Conservation (phyloP, 2,888 invertebrate genomes). For the Agrotis puta region DNA sequence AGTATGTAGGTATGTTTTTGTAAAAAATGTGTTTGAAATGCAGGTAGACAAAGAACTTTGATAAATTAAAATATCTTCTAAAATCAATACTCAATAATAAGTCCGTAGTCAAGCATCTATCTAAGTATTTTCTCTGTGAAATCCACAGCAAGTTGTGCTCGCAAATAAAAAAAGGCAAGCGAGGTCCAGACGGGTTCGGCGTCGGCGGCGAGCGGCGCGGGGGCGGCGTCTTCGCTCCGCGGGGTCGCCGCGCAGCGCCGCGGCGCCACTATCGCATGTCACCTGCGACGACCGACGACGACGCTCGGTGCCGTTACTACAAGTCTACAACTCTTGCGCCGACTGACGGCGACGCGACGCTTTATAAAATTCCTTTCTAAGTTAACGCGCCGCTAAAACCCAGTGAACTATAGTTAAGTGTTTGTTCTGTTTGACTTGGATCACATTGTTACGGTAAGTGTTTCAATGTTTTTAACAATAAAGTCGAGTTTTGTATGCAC, state of each 20-base stretch:
- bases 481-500: slow-evolving; percentile 56
- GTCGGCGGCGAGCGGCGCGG: slow-evolving; percentile 67
- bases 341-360: slow-evolving; percentile 74
- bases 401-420: slow-evolving; percentile 37
- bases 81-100: neutral
- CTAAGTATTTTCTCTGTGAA: slow-evolving; percentile 15
- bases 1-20: no score
- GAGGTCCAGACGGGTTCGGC: slow-evolving; percentile 64
- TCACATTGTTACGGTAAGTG: slow-evolving; percentile 51
- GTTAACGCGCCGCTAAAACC: slow-evolving; percentile 25
- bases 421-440: slow-evolving; percentile 15
- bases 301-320: slow-evolving; percentile 68
- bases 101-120: neutral
- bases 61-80: neutral
- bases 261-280: slow-evolving; percentile 83
- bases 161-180: slow-evolving; percentile 48
- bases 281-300: slow-evolving; percentile 72
- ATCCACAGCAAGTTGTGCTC: slow-evolving; percentile 16
- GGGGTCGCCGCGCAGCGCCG: slow-evolving; percentile 83
- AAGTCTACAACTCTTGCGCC: slow-evolving; percentile 69
- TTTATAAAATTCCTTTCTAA: slow-evolving; percentile 56
- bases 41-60: neutral
- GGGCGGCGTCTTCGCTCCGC: slow-evolving; percentile 69
- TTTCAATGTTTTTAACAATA: slow-evolving; percentile 49
- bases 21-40: neutral